Conservation (phyloP, 2,797 vertebrate genomes). For the Enteromius radiatus region DNA sequence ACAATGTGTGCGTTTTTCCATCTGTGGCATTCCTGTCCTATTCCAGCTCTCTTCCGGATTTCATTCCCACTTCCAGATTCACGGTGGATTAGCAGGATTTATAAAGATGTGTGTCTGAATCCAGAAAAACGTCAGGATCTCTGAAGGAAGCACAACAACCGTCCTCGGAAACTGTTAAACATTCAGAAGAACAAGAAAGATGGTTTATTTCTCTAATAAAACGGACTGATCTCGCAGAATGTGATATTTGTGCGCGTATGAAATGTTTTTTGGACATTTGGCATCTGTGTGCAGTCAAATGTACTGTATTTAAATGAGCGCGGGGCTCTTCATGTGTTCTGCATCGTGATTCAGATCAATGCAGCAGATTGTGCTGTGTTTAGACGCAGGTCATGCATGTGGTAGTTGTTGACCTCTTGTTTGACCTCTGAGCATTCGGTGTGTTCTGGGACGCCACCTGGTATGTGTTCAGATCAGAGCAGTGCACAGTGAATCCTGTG, state of each 20-base stretch:
- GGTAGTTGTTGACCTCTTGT: background rate
- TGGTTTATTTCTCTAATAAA: background rate
- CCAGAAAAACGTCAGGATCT: background rate
- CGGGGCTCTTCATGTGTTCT: background rate
- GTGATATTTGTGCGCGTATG: background rate
- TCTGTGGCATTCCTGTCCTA: slow-evolving; percentile 34
- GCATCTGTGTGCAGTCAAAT: background rate
- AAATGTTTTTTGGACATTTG: background rate
- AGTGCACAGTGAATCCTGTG: background rate
- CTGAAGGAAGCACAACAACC: slow-evolving; percentile 1
- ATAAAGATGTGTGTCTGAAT: slow-evolving; percentile 46
- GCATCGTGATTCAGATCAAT: background rate
- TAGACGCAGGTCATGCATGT: slow-evolving; percentile 5
- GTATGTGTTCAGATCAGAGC: background rate
- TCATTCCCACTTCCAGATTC: slow-evolving; percentile 65
- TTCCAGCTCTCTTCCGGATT: slow-evolving; percentile 57
- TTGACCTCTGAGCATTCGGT: slow-evolving; percentile 1
- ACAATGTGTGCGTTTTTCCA: slow-evolving; percentile 37
- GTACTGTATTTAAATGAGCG: background rate
- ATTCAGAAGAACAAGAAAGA: background rate
- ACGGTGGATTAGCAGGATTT: slow-evolving; percentile 72
- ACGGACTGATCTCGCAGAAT: background rate
- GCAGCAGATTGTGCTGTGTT: background rate
- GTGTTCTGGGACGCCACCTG: slow-evolving; percentile 13
- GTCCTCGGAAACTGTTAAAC: background rate